phyloP scores from a whole-genome alignment of 1,140 invertebrate genomes.

The Drosophila littoralis region DNA sequence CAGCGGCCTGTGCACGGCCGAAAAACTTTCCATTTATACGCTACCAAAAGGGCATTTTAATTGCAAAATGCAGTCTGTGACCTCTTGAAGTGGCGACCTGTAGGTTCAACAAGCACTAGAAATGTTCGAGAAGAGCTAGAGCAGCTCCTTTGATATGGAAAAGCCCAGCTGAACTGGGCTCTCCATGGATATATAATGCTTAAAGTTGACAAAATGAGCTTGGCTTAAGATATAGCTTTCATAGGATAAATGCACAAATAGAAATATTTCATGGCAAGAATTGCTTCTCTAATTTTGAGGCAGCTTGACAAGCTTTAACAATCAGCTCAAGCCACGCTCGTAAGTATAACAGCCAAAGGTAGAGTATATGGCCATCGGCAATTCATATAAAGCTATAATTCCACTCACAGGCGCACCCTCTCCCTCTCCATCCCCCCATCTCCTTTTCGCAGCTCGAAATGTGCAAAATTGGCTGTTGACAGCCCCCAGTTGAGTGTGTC shows the following conservation, averaged over 20 bases:
- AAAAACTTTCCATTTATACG: conserved; percentile 39
- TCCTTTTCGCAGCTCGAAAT: conserved; percentile 38
- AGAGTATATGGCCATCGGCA: not conserved
- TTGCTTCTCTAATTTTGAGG: no score
- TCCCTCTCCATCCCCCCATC: not conserved
- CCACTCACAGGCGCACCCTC: no score
- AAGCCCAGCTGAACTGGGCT: no score
- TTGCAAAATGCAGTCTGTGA: not conserved
- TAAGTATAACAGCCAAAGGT: no score
- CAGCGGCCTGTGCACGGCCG: conserved; percentile 13
- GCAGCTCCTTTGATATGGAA: no score
- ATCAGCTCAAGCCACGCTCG: not conserved
- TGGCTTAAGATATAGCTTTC: no score
- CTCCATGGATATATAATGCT: no score
- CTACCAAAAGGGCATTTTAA: conserved; percentile 1
- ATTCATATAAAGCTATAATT: not conserved
- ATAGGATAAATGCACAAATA: no score
- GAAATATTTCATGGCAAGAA: no score
- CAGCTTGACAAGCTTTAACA: not conserved
- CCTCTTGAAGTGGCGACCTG: not conserved
- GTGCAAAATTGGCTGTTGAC: conserved; percentile 77
- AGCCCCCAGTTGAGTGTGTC: conserved; percentile 64
- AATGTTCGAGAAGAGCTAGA: no score
- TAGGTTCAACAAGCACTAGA: not conserved
- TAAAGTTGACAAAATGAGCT: no score